A percentile compares a stretch with the other conserved stretches of the same genome.
These are phyloP conservation scores for Margaritifera margaritifera DNA, from an alignment of 2,888 invertebrate genomes.

Conservation along the genomic window DNA sequence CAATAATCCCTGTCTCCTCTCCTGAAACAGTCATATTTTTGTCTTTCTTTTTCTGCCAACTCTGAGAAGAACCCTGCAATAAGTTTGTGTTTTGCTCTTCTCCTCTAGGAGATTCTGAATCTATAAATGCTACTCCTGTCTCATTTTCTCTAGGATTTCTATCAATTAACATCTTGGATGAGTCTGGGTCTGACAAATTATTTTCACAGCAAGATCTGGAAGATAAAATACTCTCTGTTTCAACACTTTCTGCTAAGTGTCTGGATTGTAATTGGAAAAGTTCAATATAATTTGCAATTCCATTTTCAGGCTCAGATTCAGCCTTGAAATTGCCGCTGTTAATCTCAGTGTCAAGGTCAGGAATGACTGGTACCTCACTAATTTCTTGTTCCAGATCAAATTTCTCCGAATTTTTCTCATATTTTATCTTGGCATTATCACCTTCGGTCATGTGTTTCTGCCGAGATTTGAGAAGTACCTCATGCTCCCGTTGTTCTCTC, in stretches of 20 bases:
- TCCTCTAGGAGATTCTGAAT: conserved; percentile 1
- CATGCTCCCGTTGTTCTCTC: conserved; percentile 47
- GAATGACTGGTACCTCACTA: too few species aligned
- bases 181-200: too few species aligned
- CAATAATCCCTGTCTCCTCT: not conserved
- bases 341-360: too few species aligned
- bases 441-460: not conserved
- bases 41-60: not conserved
- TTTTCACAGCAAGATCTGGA: too few species aligned
- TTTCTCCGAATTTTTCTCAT: too few species aligned
- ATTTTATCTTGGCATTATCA: not conserved
- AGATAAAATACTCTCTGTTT: too few species aligned
- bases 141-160: not conserved
- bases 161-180: too few species aligned
- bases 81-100: not conserved
- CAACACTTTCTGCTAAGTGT: too few species aligned
- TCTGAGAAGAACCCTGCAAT: not conserved
- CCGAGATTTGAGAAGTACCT: conserved; percentile 22
- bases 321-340: too few species aligned
- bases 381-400: too few species aligned
- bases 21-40: not conserved
- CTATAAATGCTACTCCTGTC: conserved; percentile 1
- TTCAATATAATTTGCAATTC: not conserved
- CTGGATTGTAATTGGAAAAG: too few species aligned
- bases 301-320: not conserved